Percentiles rank a stretch among this genome's conserved stretches.
Conservation (phyloP, 1,140 invertebrate genomes). For the Galendromus occidentalis region DNA sequence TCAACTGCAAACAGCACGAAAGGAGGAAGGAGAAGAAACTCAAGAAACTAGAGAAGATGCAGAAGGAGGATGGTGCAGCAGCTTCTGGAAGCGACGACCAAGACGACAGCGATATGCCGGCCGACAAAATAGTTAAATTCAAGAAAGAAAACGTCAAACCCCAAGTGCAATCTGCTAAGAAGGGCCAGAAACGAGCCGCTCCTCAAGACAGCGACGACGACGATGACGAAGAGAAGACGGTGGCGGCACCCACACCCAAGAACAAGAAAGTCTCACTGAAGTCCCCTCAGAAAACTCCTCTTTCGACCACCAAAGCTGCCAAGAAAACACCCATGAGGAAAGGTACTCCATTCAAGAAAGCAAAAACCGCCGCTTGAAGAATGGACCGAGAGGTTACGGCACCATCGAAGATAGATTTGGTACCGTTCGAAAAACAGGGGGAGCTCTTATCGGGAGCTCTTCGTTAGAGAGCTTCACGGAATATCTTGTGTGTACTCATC, state of each 20-base stretch:
- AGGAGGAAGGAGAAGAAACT: neutral
- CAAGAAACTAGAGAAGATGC: neutral
- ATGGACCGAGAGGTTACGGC: no score
- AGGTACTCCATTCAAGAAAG: no score
- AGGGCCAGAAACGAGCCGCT: neutral
- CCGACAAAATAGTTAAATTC: neutral
- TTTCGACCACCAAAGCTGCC: no score
- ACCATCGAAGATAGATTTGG: no score
- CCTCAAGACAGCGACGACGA: neutral
- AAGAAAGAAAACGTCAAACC: neutral
- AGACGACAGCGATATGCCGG: neutral
- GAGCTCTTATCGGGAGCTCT: no score
- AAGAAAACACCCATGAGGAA: no score
- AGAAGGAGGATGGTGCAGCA: neutral
- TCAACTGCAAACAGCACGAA: slow-evolving; percentile 7
- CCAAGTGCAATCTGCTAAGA: neutral
- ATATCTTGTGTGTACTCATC: no score
- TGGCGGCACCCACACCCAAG: neutral
- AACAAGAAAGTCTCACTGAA: no score
- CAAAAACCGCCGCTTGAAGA: no score
- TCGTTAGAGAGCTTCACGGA: no score
- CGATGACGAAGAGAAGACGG: neutral
- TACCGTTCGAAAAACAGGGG: no score
- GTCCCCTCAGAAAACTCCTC: no score
- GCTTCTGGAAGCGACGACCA: neutral